A percentile compares a stretch with the other conserved stretches of the same genome.
phyloP scores from a whole-genome alignment of 1,140 invertebrate genomes.

The Nylanderia fulva region DNA sequence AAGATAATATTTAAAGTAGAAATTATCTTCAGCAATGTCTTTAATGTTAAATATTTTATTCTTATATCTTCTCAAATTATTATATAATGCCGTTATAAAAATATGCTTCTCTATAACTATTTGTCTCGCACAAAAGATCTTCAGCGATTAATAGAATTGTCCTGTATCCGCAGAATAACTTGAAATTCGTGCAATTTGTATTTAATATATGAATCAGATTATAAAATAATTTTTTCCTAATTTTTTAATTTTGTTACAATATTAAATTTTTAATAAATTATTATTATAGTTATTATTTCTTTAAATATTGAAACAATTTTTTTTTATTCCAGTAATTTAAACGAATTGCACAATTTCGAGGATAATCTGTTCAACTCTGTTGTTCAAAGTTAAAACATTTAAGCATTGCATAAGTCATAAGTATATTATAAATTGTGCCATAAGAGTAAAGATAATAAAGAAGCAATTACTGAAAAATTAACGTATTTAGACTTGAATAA shows the following conservation, averaged over 20 bases:
- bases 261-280: not conserved
- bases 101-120: not conserved
- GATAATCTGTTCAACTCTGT: not conserved
- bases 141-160: not conserved
- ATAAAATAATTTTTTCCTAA: not conserved
- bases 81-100: not conserved
- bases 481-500: not conserved
- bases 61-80: not conserved
- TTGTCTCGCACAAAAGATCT: not conserved
- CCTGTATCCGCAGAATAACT: not conserved
- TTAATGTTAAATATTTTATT: conserved; percentile 10
- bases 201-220: not conserved
- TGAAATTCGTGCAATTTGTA: not conserved
- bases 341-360: not conserved
- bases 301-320: not conserved
- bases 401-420: not conserved
- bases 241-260: not conserved
- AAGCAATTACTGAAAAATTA: not conserved
- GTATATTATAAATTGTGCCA: not conserved
- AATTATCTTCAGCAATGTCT: conserved; percentile 1
- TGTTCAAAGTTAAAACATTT: not conserved
- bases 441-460: conserved; percentile 1
- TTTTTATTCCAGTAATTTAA: not conserved
- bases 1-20: not conserved
- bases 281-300: not conserved